phyloP scores from a whole-genome alignment of 2,797 vertebrate genomes.

The Anguilla marmorata region DNA sequence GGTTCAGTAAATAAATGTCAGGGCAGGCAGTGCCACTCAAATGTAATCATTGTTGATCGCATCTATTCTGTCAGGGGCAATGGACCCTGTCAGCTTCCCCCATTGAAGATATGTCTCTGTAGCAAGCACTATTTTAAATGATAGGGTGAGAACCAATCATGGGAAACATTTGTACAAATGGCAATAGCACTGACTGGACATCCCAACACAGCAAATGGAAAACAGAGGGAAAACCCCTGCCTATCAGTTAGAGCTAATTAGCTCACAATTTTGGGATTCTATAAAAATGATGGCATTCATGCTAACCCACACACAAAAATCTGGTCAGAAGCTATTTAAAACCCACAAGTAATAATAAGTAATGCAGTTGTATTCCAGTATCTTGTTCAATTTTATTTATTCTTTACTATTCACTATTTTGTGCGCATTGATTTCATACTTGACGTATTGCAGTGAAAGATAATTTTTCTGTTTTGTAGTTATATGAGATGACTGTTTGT shows the following conservation, averaged over 20 bases:
- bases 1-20: background rate
- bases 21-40: background rate
- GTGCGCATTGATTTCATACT: too few relatives aligned
- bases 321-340: background rate
- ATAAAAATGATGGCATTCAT: background rate
- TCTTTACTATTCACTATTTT: too few relatives aligned
- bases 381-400: background rate
- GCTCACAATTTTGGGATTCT: background rate
- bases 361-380: background rate
- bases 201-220: background rate
- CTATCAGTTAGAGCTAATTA: background rate
- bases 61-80: background rate
- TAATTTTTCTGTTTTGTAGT: too few relatives aligned
- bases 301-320: background rate
- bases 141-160: background rate
- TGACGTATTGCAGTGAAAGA: too few relatives aligned
- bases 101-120: conserved; percentile 23
- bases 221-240: background rate
- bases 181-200: background rate
- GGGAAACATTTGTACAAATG: background rate
- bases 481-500: too few relatives aligned
- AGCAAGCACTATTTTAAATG: conserved; percentile 21
- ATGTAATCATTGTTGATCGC: background rate
- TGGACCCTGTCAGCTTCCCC: background rate
- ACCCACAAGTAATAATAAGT: background rate